Evolutionary conservation across 2,113 vertebrate species (phyloP).

Genomic region (Gallinago paraguaiae): DNA sequence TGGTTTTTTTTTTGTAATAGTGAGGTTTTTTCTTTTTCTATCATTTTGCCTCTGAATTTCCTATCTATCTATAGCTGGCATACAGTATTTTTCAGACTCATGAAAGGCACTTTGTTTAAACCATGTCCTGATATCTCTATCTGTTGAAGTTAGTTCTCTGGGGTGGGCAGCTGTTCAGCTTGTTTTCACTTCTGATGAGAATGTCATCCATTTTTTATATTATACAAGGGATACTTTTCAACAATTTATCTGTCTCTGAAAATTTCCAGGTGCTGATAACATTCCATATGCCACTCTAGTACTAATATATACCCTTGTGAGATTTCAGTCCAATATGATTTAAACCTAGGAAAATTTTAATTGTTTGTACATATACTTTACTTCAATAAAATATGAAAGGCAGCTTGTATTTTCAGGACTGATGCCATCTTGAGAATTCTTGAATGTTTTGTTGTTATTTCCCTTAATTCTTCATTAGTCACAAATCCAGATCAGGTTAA

Average conservation of each 20-base stretch:
- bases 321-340: neutral
- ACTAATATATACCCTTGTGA: neutral
- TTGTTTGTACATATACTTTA: neutral
- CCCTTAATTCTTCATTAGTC: neutral
- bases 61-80: neutral
- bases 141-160: neutral
- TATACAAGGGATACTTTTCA: neutral
- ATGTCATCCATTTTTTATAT: neutral
- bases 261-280: neutral
- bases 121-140: neutral
- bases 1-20: neutral
- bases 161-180: neutral
- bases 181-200: neutral
- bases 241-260: neutral
- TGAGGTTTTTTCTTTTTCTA: neutral
- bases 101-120: neutral
- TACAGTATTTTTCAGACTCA: neutral
- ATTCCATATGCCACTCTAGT: neutral
- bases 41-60: neutral
- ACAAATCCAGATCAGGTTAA: neutral
- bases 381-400: neutral
- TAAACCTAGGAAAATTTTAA: neutral
- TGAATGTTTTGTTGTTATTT: neutral
- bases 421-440: neutral
- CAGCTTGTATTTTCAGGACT: neutral